Conservation (phyloP, 2,113 vertebrate species). For the Apodemus speciosus region DNA sequence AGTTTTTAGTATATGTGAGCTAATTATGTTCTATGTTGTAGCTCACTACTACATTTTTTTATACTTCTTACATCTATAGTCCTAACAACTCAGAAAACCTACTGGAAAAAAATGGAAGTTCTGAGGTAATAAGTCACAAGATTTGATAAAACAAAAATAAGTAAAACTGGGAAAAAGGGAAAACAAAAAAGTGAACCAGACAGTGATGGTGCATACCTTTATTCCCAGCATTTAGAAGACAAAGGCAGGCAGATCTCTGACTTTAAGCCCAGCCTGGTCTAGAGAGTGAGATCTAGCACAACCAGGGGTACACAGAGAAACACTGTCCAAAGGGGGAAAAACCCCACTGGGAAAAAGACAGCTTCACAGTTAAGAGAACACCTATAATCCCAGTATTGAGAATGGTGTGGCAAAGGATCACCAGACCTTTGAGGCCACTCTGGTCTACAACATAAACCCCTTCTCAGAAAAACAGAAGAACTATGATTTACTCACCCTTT, state of each 20-base stretch:
- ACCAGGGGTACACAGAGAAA: neutral
- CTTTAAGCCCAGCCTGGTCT: neutral
- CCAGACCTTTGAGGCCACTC: neutral
- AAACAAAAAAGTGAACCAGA: neutral
- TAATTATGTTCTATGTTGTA: slow-evolving; percentile 45
- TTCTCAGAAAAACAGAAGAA: neutral
- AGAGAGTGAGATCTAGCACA: neutral
- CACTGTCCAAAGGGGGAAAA: neutral
- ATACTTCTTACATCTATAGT: slow-evolving; percentile 12
- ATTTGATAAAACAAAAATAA: slow-evolving; percentile 53
- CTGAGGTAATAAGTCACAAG: slow-evolving; percentile 44
- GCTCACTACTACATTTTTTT: slow-evolving; percentile 17
- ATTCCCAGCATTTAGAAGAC: neutral
- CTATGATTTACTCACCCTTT: slow-evolving; percentile 83
- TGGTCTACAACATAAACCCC: neutral
- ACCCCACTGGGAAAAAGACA: neutral
- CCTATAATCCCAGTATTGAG: neutral
- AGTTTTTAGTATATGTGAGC: slow-evolving; percentile 15
- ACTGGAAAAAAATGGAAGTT: neutral
- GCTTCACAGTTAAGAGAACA: neutral
- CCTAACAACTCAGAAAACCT: slow-evolving; percentile 38
- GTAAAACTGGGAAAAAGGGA: neutral
- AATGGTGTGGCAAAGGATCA: neutral
- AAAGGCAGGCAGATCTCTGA: neutral
- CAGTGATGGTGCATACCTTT: neutral